Conservation (phyloP, 2,888 invertebrate genomes). For the Drosophila aldrichi region DNA sequence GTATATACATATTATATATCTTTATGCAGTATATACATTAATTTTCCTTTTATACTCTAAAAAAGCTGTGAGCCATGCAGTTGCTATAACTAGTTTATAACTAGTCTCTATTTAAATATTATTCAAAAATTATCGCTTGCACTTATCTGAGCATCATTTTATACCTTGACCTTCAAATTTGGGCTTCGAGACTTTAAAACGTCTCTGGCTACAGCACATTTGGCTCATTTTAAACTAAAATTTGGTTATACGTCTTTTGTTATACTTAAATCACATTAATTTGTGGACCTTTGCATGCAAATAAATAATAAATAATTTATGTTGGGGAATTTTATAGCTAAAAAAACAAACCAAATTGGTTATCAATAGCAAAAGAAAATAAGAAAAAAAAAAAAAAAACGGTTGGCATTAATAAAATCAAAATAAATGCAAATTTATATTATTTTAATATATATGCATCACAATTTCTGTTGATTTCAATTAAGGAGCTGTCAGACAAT, state of each 20-base stretch:
- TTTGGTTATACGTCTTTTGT: constrained; percentile 4
- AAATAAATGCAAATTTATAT: neutral
- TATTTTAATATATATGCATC: neutral
- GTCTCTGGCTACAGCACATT: neutral
- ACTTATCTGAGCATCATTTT: neutral
- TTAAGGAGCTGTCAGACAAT: neutral
- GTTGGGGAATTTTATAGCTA: neutral
- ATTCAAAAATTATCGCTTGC: neutral
- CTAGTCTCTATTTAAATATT: neutral
- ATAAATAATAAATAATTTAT: constrained; percentile 17
- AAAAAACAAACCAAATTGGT: neutral
- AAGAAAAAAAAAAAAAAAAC: neutral
- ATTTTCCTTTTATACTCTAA: neutral
- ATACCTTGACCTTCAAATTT: neutral
- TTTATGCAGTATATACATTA: neutral
- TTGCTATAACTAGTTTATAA: neutral
- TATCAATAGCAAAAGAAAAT: neutral
- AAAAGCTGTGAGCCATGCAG: neutral
- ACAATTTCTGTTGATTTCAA: constrained; percentile 3
- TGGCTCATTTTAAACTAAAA: neutral
- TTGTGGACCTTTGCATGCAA: constrained; percentile 4
- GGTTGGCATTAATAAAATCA: neutral
- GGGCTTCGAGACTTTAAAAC: neutral
- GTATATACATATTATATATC: too few species aligned
- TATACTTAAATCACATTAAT: neutral